A percentile compares a stretch with the other conserved stretches of the same genome.
Evolutionary conservation across 2,888 invertebrate species (phyloP).

Genomic region (Ephialtes manifestator): DNA sequence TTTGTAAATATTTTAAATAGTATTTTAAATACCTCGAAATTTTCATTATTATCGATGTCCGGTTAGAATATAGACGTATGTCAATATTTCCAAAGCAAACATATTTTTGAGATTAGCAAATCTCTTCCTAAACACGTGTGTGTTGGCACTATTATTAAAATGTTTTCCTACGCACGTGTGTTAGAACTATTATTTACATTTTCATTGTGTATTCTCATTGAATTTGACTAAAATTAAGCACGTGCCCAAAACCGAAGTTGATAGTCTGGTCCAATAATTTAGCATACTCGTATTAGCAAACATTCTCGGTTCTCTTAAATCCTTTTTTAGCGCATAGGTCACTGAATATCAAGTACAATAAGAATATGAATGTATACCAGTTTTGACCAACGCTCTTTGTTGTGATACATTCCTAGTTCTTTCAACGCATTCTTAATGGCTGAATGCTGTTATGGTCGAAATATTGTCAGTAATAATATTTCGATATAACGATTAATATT

Average conservation of each 20-base stretch:
- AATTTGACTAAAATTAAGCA: slow-evolving; percentile 33
- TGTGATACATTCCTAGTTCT: neutral
- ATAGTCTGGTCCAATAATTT: slow-evolving; percentile 49
- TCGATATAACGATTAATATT: neutral
- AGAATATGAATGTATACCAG: slow-evolving; percentile 17
- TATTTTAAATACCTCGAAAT: slow-evolving; percentile 37
- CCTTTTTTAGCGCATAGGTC: neutral
- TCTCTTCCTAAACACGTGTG: slow-evolving; percentile 45
- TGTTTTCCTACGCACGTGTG: slow-evolving; percentile 16
- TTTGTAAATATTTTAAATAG: no score
- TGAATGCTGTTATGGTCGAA: neutral
- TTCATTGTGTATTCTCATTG: slow-evolving; percentile 31
- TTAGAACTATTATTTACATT: neutral
- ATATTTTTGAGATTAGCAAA: slow-evolving; percentile 55
- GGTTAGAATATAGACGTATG: neutral
- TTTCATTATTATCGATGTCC: slow-evolving; percentile 55
- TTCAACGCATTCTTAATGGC: neutral
- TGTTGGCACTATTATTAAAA: neutral
- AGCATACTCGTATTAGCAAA: slow-evolving; percentile 54
- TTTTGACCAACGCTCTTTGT: neutral
- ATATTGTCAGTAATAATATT: neutral
- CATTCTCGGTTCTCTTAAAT: neutral
- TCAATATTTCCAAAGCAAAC: slow-evolving; percentile 3
- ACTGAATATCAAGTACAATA: neutral
- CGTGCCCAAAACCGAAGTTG: slow-evolving; percentile 63